These are phyloP conservation scores for Ladona fulva DNA, from an alignment of 1,140 invertebrate genomes.

Conservation along the genomic window DNA sequence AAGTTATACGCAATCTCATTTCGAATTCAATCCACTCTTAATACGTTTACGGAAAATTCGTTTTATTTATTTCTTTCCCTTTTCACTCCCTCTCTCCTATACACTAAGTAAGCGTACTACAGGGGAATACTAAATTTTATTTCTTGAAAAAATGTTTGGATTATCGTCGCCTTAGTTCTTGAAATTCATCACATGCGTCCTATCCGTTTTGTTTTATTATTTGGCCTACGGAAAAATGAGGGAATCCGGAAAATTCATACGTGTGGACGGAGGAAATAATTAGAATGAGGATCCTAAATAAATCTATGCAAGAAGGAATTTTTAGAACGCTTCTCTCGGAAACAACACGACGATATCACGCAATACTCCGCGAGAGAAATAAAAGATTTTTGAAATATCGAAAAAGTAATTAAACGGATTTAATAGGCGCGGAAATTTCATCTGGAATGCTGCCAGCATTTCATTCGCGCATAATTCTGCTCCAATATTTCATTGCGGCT, in stretches of 20 bases:
- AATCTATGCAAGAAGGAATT: too few species aligned
- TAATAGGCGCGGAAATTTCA: too few species aligned
- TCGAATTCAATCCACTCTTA: slow-evolving; percentile 9
- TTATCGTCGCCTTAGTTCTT: background rate
- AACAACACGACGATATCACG: too few species aligned
- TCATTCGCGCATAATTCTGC: too few species aligned
- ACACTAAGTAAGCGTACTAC: background rate
- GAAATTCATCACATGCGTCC: background rate
- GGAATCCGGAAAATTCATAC: background rate
- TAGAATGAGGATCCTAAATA: too few species aligned
- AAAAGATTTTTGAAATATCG: too few species aligned
- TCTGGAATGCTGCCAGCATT: too few species aligned
- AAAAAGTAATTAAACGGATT: too few species aligned
- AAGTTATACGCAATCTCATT: slow-evolving; percentile 2
- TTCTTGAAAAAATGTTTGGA: background rate
- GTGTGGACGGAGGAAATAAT: background rate
- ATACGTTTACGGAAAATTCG: slow-evolving; percentile 6
- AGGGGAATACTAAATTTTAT: slow-evolving; percentile 6
- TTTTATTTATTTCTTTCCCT: background rate
- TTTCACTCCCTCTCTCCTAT: background rate
- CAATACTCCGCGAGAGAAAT: too few species aligned
- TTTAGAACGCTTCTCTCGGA: too few species aligned
- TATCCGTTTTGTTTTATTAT: background rate
- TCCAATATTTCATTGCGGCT: too few species aligned
- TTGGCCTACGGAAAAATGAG: background rate